Base-by-base conservation (phyloP, 30 jellyfish, hydroid and myxozoan genomes). In the Cassiopea xamachana region DNA sequence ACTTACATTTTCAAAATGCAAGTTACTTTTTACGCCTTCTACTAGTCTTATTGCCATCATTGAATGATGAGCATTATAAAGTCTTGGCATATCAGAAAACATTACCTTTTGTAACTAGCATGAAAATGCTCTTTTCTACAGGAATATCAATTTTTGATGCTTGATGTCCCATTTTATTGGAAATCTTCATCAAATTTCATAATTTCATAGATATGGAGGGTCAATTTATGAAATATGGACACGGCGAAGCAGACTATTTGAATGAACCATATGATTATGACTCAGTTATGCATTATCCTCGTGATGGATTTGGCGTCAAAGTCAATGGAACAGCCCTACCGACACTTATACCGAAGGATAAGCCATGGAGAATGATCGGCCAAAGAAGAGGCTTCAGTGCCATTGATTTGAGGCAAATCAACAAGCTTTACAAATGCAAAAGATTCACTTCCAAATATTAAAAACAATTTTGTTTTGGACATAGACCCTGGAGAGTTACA, bases 241-340 rank as follows among this genome's bases (percentile, higher is more conserved):
- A 73, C 59, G 92, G 92, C 15, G 84, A 81, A 74, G 92, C 69
- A 0, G 97, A 81, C 74, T 79, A 51, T 76, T 83, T 90, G 51
- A 80, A 81, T 2, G 97, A 90, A 46, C 92, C 92, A 39, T 90
- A 90, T 48, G 97, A 90, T 85, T 82, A 79, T 60, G 92, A 75
- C 39, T 67, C 88, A 1, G 85, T 90, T 51, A 81, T 90, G 92
- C 97, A 90, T 13, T 90, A 90, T 71, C 97, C 91, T 16, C 77
- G 89, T n/a, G 59, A 44, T 75, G 97, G 87, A 14, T 90, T 90
- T 62, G 87, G 89, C 2, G 73, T 69, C 12, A 58, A 15, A 17
- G 89, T 50, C 55, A 48, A 60, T 39, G 84, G 89, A 3, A 17
- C 7, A 70, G 39, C 75, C 12, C 17, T 73, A 73, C 46, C 88